Evolutionary conservation across 1,140 invertebrate species (phyloP).

Genomic region (Gerris buenoi): DNA sequence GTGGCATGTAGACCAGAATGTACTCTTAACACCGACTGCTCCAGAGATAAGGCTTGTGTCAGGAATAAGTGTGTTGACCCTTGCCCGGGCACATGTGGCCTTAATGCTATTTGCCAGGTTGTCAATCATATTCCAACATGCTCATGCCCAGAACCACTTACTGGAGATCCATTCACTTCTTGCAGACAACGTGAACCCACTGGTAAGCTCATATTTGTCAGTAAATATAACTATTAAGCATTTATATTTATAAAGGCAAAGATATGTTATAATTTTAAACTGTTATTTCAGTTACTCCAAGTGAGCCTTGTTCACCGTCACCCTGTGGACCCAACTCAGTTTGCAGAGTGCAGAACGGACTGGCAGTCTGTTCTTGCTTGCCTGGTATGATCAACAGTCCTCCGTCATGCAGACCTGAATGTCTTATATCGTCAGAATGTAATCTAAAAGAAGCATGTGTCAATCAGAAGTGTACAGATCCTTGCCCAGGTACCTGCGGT

Average conservation of each 20-base stretch:
- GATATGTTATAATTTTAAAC: neutral
- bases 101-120: constrained; percentile 55
- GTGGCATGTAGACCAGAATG: constrained; percentile 60
- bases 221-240: neutral
- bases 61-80: constrained; percentile 61
- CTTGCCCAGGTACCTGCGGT: constrained; percentile 37
- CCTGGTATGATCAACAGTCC: constrained; percentile 32
- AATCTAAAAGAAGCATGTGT: constrained; percentile 34
- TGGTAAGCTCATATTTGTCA: constrained; percentile 25
- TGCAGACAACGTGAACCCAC: constrained; percentile 34
- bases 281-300: too few relatives aligned
- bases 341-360: constrained; percentile 33
- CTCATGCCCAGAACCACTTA: constrained; percentile 45
- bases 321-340: constrained; percentile 50
- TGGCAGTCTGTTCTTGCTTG: constrained; percentile 35
- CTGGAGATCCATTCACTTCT: constrained; percentile 61
- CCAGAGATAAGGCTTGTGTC: constrained; percentile 56
- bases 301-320: constrained; percentile 47
- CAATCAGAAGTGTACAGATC: constrained; percentile 34
- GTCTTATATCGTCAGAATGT: constrained; percentile 34
- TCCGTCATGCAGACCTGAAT: constrained; percentile 35
- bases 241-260: too few relatives aligned
- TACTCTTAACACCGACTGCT: constrained; percentile 66
- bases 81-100: constrained; percentile 61
- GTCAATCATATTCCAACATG: constrained; percentile 53